phyloP scores from a whole-genome alignment of 2,888 invertebrate genomes.

The Oscheius sp. region DNA sequence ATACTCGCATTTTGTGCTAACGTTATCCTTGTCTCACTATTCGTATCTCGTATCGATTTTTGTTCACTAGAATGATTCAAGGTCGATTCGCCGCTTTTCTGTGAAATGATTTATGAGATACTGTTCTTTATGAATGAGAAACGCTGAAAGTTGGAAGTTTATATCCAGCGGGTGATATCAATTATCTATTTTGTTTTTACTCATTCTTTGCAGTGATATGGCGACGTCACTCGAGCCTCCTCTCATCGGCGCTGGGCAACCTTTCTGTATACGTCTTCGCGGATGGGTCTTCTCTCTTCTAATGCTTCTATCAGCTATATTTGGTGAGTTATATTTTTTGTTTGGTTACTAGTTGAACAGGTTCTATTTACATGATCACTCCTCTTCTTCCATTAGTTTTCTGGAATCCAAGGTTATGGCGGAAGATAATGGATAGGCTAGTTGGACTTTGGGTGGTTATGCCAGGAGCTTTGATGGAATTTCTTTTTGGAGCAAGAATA shows the following conservation, averaged over 20 bases:
- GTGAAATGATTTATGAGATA: constrained; percentile 12
- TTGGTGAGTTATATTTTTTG: constrained; percentile 41
- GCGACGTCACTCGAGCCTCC: constrained; percentile 51
- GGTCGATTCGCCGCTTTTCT: constrained; percentile 18
- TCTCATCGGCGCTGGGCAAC: constrained; percentile 49
- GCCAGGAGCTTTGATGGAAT: constrained; percentile 65
- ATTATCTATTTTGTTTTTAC: background rate
- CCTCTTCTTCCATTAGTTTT: constrained; percentile 62
- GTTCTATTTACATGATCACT: constrained; percentile 64
- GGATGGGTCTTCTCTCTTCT: constrained; percentile 54
- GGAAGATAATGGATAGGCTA: constrained; percentile 53
- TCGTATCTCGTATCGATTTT: constrained; percentile 15
- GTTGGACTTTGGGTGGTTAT: constrained; percentile 67
- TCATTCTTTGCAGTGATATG: constrained; percentile 16
- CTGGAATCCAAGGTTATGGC: constrained; percentile 46
- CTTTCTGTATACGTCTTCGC: constrained; percentile 45
- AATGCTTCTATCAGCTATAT: constrained; percentile 61
- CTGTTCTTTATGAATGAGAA: constrained; percentile 17
- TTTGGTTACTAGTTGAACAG: constrained; percentile 25
- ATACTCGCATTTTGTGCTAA: too few relatives aligned
- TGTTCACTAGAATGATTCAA: constrained; percentile 14
- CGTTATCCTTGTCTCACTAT: too few relatives aligned
- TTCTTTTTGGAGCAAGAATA: constrained; percentile 59
- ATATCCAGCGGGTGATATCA: constrained; percentile 17
- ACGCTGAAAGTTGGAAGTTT: constrained; percentile 27